These are phyloP conservation scores for Batillaria attramentaria DNA, from an alignment of 1,140 invertebrate species.

Conservation along the genomic window DNA sequence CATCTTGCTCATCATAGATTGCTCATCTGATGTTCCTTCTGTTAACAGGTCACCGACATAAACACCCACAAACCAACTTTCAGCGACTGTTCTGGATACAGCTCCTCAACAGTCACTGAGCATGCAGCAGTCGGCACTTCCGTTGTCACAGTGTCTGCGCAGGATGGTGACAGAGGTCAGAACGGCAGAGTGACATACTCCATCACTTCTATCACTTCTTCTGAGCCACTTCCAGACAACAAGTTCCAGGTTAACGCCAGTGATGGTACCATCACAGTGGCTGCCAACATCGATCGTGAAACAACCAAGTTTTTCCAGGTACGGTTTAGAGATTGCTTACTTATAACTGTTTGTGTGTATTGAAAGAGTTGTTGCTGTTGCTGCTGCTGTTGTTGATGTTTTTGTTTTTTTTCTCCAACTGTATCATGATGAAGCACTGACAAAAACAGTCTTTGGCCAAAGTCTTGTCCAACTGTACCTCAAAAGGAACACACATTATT, in stretches of 20 bases:
- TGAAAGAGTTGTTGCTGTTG: background rate
- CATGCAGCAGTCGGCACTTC: conserved; percentile 46
- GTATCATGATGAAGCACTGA: too few species aligned
- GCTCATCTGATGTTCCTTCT: background rate
- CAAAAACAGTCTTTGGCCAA: too few species aligned
- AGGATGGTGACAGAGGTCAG: conserved; percentile 56
- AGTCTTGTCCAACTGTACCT: too few species aligned
- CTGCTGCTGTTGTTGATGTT: background rate
- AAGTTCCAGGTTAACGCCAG: conserved; percentile 42
- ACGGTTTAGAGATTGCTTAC: too few species aligned
- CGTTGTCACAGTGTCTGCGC: conserved; percentile 54
- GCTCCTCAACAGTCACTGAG: conserved; percentile 48
- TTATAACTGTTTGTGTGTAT: background rate
- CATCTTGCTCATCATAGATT: conserved; percentile 4
- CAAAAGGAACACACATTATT: background rate
- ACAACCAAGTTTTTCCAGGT: conserved; percentile 25
- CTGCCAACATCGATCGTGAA: conserved; percentile 43
- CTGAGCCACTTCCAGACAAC: background rate
- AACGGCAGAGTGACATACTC: conserved; percentile 47
- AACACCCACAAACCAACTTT: conserved; percentile 59
- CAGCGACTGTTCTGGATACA: conserved; percentile 46
- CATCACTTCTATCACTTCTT: conserved; percentile 24
- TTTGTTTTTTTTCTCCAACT: background rate
- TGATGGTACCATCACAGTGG: conserved; percentile 38
- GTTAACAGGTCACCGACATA: conserved; percentile 52